Base-by-base conservation (phyloP, 2,888 invertebrate species). In the Leucoptera coffeella region DNA sequence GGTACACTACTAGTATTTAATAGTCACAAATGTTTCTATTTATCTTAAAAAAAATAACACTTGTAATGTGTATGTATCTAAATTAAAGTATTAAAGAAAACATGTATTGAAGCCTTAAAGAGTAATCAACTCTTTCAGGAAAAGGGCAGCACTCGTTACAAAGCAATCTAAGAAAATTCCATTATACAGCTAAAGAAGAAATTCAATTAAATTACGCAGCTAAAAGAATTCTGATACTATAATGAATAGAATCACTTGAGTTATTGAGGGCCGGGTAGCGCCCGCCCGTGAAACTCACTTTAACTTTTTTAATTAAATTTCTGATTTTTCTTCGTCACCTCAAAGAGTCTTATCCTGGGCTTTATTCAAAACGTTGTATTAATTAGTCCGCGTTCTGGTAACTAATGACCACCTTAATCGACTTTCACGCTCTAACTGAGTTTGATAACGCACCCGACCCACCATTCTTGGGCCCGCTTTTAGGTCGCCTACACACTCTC, bases 261-360 rank as follows among this genome's bases (percentile, higher is more conserved):
- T 60, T 61, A 64, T 60, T 53, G 51, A 45, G 48, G 47, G 50
- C 45, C 41, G 43, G 45, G 40, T 40, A 44, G 50, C 50, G 54
- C 47, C 50, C 50, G 43, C 47, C 60, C 54, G 64, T 64, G 60
- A 60, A 67, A 64, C 56, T 65, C 65, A 62, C 67, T 65, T 61
- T 46, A 67, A 67, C 64, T 65, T 67, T 67, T 62, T 67, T 62
- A 69, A 64, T 67, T 65, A 67, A 67, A 62, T 65, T 67, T 65
- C 49, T 39, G 53, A 55, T 65, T 65, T 67, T 65, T 61, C 50
- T 38, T 39, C 39, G 33, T 33, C 45, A 39, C 45, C 47, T 45
- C 45, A 43, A 49, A 45, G 50, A 53, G 54, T 56, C 55, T 56
- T 52, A 52, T 50, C 46, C 46, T 35, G 39, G 40, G 55, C 49